Evolutionary conservation across 2,888 invertebrate genomes (phyloP), one percentile per base, ranked within the genome.

Genomic region (Eilema griseolum): DNA sequence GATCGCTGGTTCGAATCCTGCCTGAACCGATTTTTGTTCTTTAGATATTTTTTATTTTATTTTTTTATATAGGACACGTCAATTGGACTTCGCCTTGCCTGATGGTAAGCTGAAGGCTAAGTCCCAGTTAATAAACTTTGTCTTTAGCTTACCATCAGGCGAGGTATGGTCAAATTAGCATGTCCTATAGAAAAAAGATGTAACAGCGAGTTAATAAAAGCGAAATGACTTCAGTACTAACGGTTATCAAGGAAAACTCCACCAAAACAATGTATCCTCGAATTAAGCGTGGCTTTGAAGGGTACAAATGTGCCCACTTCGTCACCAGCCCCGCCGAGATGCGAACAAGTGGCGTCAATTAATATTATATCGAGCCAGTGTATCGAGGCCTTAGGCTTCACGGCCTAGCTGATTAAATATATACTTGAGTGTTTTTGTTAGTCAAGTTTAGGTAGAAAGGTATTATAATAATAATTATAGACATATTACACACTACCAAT

Each of bases 321-420:
- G 66, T 75, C 76, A 31, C 57, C 72, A 52, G 46, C n/a, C 28
- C 65, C 63, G 66, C 41, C 24, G 24, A 70, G 69, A 75, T 70
- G 70, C 62, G 62, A 66, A 75, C 83, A 75, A 81, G 75, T 80
- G 78, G 73, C 57, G 61, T 61, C 70, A 82, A 82, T 81, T 81
- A 81, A 81, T 81, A 76, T 76, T 64, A 80, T 80, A 80, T 81
- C 76, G 83, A 46, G 61, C 24, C 69, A 74, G 76, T 80, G 73
- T 73, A 79, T 82, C 76, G 71, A 11, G 72, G 68, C 61, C 68
- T 71, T 23, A n/a, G 61, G 24, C 57, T 70, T 74, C 77, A 65
- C 59, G 16, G 60, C 64, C 62, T 26, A 37, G 52, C 74, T 74
- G 67, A 80, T 80, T 81, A 69, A 69, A 74, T 67, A 66, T 67